These are phyloP conservation scores for Sardina pilchardus DNA, from an alignment of 2,113 vertebrate genomes.

Conservation along the genomic window DNA sequence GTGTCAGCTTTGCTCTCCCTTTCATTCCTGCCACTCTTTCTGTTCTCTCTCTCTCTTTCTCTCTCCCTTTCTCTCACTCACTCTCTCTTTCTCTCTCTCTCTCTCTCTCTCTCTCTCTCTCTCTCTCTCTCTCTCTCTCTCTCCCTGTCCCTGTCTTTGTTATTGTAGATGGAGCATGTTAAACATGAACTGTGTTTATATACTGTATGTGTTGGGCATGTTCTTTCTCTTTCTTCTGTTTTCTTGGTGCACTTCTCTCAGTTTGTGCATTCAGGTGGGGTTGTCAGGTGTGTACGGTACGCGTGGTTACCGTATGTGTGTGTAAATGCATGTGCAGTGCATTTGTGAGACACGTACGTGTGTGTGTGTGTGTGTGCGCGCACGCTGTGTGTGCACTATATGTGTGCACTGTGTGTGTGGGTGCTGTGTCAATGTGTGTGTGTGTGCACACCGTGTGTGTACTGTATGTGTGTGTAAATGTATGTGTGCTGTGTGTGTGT, in stretches of 20 bases:
- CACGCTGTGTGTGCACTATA: background rate
- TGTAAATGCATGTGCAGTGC: background rate
- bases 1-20: background rate
- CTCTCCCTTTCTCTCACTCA: background rate
- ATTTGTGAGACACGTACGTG: too few relatives aligned
- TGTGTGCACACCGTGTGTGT: too few relatives aligned
- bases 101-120: constrained; percentile 9
- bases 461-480: background rate
- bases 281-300: background rate
- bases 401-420: too few relatives aligned
- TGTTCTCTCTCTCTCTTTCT: constrained; percentile 10
- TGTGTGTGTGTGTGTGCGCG: background rate
- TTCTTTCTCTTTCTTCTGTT: background rate
- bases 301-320: background rate
- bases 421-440: too few relatives aligned
- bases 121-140: background rate
- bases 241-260: background rate
- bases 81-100: background rate
- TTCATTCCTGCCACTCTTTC: background rate
- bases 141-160: background rate
- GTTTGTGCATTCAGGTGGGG: background rate
- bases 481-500: background rate
- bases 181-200: background rate
- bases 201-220: background rate
- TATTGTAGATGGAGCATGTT: background rate